These are phyloP conservation scores for Lycaon pictus DNA, from an alignment of 2,113 vertebrate genomes.

Conservation along the genomic window DNA sequence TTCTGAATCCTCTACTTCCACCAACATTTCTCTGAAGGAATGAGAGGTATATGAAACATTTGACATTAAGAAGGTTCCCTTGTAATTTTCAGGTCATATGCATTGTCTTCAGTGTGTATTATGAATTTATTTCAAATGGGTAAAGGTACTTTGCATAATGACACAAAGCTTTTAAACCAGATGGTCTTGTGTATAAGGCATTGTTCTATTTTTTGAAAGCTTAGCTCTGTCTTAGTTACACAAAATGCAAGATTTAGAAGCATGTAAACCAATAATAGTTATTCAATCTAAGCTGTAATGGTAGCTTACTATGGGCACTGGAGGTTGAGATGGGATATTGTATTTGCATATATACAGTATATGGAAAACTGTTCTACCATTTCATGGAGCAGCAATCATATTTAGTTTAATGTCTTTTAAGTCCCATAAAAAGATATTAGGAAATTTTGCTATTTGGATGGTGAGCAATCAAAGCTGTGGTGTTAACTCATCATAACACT, in stretches of 20 bases:
- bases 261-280: constrained; percentile 84
- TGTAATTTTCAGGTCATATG: constrained; percentile 28
- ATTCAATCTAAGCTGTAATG: constrained; percentile 83
- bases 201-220: constrained; percentile 66
- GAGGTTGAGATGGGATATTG: constrained; percentile 82
- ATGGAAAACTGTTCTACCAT: constrained; percentile 84
- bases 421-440: constrained; percentile 87
- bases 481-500: constrained; percentile 88
- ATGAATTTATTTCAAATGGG: constrained; percentile 60
- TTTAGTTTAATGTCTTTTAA: constrained; percentile 90
- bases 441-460: constrained; percentile 88
- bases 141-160: constrained; percentile 56
- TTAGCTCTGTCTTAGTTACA: constrained; percentile 73
- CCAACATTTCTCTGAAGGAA: constrained; percentile 1
- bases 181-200: neutral
- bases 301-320: constrained; percentile 84
- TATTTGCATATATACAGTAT: constrained; percentile 87
- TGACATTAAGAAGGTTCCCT: neutral
- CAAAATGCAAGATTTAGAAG: constrained; percentile 82
- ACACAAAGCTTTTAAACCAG: constrained; percentile 68
- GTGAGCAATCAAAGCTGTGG: constrained; percentile 86
- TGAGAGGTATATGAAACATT: constrained; percentile 35
- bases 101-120: constrained; percentile 40
- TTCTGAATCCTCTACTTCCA: neutral
- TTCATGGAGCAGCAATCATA: constrained; percentile 88